Evolutionary conservation across 2,888 invertebrate genomes (phyloP).

Genomic region (Aphelenchoides bicaudatus): DNA sequence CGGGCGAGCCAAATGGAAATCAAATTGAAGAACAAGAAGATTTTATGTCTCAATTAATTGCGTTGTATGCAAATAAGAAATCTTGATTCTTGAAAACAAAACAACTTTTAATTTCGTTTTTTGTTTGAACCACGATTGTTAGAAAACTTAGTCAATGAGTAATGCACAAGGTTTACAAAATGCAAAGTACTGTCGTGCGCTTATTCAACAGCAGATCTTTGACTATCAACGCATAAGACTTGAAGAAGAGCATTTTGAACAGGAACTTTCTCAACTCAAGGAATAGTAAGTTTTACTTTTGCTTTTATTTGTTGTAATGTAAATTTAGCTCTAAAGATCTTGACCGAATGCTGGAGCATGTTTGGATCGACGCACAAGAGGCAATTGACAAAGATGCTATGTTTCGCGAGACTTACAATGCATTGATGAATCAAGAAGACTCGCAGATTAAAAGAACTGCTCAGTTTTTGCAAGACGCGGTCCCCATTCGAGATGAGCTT

Average conservation of each 20-base stretch:
- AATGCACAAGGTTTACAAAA: no score
- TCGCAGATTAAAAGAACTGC: neutral
- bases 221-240: neutral
- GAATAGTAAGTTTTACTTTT: neutral
- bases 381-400: slow-evolving; percentile 1
- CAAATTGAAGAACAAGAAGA: no score
- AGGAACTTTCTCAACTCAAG: neutral
- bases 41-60: no score
- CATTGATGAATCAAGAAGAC: neutral
- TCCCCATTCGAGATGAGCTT: slow-evolving; percentile 5
- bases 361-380: slow-evolving; percentile 6
- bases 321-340: neutral
- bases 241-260: neutral
- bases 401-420: neutral
- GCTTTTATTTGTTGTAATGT: neutral
- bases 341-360: neutral
- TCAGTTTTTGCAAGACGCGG: neutral
- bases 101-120: no score
- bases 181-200: neutral
- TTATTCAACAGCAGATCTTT: neutral
- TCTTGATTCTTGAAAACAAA: no score
- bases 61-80: no score
- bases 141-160: no score
- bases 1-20: no score
- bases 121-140: no score